These are phyloP conservation scores for Cheilinus undulatus DNA, from an alignment of 2,113 vertebrate species.

Conservation along the genomic window DNA sequence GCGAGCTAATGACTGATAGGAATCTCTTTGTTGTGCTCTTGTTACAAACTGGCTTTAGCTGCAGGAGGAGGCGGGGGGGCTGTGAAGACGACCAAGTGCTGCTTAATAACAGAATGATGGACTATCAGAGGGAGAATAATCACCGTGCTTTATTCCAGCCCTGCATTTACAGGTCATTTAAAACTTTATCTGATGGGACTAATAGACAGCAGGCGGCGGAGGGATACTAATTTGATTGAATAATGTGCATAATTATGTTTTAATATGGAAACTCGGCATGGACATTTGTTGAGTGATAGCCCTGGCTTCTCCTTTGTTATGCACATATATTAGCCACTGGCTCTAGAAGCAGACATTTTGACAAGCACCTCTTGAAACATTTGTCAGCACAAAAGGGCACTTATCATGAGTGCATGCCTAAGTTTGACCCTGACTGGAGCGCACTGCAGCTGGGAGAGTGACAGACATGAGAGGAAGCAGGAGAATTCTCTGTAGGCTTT, in stretches of 20 bases:
- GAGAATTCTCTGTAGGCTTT: conserved; percentile 5
- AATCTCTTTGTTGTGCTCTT: conserved; percentile 60
- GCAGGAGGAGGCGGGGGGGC: conserved; percentile 23
- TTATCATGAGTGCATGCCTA: conserved; percentile 53
- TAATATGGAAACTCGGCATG: conserved; percentile 49
- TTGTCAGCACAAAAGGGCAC: conserved; percentile 62
- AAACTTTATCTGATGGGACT: conserved; percentile 66
- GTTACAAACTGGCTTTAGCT: conserved; percentile 43
- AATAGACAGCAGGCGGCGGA: conserved; percentile 63
- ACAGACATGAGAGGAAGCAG: conserved; percentile 6
- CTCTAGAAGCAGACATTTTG: conserved; percentile 50
- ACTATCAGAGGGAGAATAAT: conserved; percentile 53
- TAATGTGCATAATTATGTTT: conserved; percentile 68
- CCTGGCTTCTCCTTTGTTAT: conserved; percentile 51
- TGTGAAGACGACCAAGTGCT: conserved; percentile 25
- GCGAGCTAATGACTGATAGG: conserved; percentile 41
- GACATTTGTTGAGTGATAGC: conserved; percentile 49
- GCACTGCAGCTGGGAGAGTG: conserved; percentile 26
- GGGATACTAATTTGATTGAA: conserved; percentile 64
- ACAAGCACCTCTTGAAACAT: conserved; percentile 64
- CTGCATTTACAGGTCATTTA: conserved; percentile 64
- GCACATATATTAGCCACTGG: conserved; percentile 58
- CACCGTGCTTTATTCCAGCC: conserved; percentile 40
- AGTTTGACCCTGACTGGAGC: conserved; percentile 51
- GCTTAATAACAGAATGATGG: conserved; percentile 61